These are phyloP conservation scores for Oxyura jamaicensis DNA, from an alignment of 2,113 vertebrate genomes.

Conservation along the genomic window DNA sequence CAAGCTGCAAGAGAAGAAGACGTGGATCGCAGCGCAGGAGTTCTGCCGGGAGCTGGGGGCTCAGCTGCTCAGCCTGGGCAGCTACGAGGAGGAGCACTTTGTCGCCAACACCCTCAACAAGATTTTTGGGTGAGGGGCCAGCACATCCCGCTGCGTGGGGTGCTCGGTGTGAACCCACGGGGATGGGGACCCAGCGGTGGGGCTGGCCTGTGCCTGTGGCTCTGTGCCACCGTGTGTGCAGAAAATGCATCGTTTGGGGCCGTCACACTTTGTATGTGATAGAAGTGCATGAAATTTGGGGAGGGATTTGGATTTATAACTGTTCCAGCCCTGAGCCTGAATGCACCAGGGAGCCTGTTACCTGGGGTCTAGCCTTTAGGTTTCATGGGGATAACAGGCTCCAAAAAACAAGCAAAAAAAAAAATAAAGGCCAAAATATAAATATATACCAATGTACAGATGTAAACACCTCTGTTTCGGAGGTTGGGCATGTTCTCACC, in stretches of 20 bases:
- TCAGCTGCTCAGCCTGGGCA: slow-evolving; percentile 89
- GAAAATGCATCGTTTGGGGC: not conserved
- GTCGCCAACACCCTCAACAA: slow-evolving; percentile 88
- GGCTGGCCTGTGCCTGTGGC: not conserved
- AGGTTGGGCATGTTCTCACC: not conserved
- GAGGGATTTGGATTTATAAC: not conserved
- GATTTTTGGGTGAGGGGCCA: slow-evolving; percentile 86
- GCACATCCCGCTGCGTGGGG: accelerated
- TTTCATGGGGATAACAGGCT: not conserved
- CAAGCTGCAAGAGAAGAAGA: slow-evolving; percentile 87
- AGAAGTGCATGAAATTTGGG: not conserved
- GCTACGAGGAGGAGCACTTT: slow-evolving; percentile 89
- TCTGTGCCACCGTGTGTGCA: not conserved
- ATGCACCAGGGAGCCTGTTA: not conserved
- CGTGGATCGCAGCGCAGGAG: slow-evolving; percentile 88
- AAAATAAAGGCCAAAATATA: too few species aligned
- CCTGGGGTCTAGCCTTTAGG: not conserved
- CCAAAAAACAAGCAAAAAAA: not conserved
- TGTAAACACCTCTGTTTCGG: not conserved
- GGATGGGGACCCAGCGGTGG: too few species aligned
- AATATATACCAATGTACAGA: not conserved
- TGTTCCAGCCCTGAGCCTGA: not conserved
- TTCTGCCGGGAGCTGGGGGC: slow-evolving; percentile 87
- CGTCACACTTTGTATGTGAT: too few species aligned
- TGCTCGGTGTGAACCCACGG: not conserved